These are phyloP conservation scores for Callyntrura sp. DNA, from an alignment of 2,888 invertebrate genomes.

Conservation along the genomic window DNA sequence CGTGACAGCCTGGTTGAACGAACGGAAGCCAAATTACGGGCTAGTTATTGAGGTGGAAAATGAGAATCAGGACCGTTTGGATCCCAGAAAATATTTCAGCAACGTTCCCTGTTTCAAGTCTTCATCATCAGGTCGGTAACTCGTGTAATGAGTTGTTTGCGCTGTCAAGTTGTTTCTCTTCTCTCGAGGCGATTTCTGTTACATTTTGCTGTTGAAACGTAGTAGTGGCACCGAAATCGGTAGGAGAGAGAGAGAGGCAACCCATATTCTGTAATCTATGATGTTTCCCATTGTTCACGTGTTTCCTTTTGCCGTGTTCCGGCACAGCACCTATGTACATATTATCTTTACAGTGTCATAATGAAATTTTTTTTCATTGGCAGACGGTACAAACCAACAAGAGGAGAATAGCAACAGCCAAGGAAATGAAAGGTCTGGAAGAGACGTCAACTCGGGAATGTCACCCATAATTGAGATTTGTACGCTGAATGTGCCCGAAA, in stretches of 20 bases:
- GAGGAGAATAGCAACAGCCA: slow-evolving; percentile 6
- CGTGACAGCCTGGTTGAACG: slow-evolving; percentile 85
- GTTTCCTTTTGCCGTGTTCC: not conserved
- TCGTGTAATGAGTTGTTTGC: not conserved
- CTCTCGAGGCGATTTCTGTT: too few relatives aligned
- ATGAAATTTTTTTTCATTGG: slow-evolving; percentile 53
- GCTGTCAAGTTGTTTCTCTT: not conserved
- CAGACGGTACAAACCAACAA: slow-evolving; percentile 37
- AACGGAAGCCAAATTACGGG: slow-evolving; percentile 86
- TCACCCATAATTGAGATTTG: slow-evolving; percentile 82
- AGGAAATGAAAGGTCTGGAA: slow-evolving; percentile 31
- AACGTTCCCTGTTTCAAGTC: slow-evolving; percentile 57
- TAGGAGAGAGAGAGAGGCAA: not conserved
- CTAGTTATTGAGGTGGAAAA: slow-evolving; percentile 88
- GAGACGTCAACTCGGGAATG: slow-evolving; percentile 33
- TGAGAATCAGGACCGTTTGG: slow-evolving; percentile 85
- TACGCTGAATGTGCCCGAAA: slow-evolving; percentile 79
- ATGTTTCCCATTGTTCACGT: too few relatives aligned
- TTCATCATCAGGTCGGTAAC: slow-evolving; percentile 62
- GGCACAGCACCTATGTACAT: not conserved
- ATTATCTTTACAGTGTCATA: not conserved
- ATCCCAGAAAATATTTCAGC: slow-evolving; percentile 80
- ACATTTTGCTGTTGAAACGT: too few relatives aligned
- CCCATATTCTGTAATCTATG: not conserved
- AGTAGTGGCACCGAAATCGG: too few relatives aligned